Conservation (phyloP, 2,113 vertebrate genomes). For the Pachycephala philippinensis region DNA sequence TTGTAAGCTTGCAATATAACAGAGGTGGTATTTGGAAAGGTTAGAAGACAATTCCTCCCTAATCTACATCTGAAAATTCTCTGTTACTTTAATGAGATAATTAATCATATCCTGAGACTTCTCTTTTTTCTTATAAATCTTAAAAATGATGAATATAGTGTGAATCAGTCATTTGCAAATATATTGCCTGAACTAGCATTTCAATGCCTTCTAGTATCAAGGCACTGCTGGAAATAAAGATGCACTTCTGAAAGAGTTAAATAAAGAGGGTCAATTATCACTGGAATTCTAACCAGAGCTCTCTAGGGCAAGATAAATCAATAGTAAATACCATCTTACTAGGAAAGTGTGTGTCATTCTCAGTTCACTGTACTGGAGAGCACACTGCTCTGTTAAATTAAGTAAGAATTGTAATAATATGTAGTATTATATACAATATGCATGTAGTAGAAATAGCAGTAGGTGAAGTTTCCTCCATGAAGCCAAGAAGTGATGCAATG, state of each 20-base stretch:
- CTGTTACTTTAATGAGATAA: neutral
- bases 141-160: neutral
- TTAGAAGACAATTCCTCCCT: neutral
- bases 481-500: conserved; percentile 47
- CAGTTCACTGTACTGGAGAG: conserved; percentile 30
- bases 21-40: neutral
- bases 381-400: conserved; percentile 65
- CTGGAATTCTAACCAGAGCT: conserved; percentile 47
- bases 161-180: neutral
- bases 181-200: neutral
- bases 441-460: conserved; percentile 46
- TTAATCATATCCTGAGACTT: neutral
- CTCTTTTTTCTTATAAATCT: neutral
- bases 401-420: conserved; percentile 65
- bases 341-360: neutral
- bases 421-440: too few relatives aligned
- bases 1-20: neutral
- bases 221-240: neutral
- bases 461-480: conserved; percentile 44
- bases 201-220: neutral
- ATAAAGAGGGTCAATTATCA: conserved; percentile 26
- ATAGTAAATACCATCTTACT: conserved; percentile 41
- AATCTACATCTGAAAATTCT: neutral
- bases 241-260: conserved; percentile 29
- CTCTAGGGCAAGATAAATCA: conserved; percentile 51